These are phyloP conservation scores for Alectoris magna DNA, from an alignment of 2,797 vertebrate genomes.

Conservation along the genomic window DNA sequence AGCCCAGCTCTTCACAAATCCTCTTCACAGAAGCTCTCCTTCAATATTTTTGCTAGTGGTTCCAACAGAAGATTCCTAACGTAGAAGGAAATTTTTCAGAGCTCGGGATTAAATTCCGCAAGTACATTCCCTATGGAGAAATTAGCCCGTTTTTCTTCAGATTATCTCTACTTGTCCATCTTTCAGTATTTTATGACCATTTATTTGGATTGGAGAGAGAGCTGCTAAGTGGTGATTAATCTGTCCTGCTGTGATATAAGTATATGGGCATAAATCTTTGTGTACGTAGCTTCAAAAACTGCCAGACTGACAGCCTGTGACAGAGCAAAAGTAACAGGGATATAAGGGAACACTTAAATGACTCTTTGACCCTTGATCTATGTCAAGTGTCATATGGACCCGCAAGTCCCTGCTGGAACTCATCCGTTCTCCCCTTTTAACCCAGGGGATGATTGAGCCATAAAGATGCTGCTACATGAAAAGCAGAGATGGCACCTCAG, in stretches of 20 bases:
- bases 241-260: background rate
- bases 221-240: constrained; percentile 7
- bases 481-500: background rate
- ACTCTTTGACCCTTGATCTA: background rate
- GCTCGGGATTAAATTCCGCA: background rate
- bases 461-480: background rate
- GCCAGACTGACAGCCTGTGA: background rate
- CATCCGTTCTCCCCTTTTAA: background rate
- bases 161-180: background rate
- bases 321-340: background rate
- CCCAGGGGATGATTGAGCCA: background rate
- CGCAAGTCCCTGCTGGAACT: background rate
- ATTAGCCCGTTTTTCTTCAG: constrained; percentile 13
- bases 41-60: background rate
- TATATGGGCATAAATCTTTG: constrained; percentile 12
- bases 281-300: background rate
- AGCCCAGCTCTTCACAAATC: background rate
- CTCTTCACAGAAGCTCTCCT: background rate
- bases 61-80: background rate
- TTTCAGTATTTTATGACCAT: background rate
- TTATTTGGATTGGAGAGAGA: background rate
- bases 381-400: background rate
- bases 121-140: background rate
- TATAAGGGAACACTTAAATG: background rate
- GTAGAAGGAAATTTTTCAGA: background rate